Evolutionary conservation across 1,140 invertebrate genomes (phyloP), one percentile per base, ranked within the genome.

Genomic region (Bombus picipes): DNA sequence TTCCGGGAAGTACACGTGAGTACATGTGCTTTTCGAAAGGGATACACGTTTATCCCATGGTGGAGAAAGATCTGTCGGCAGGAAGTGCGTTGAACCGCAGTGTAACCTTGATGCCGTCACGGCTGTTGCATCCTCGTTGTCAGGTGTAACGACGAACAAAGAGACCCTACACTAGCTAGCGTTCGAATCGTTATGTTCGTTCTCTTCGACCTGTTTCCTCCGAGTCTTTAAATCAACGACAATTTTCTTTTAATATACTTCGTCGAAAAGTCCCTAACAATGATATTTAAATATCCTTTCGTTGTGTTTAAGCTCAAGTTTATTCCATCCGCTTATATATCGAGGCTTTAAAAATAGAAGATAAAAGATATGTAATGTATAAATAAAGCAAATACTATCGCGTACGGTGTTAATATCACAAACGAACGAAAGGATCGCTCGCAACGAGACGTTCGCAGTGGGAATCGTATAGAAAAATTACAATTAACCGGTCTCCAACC

Each of bases 71-170:
- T 93, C 82, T 83, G 88, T 91, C 87, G 92, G 91, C 88, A 83
- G 89, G 89, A 92, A 94, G 94, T 94, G 93, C 94, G 93, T 95
- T 95, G 94, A 95, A 95, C 94, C 94, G 88, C 87, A 86, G 84
- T 81, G 88, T 93, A 95, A 94, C 94, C 94, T 95, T 95, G 94
- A 85, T 92, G 87, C 88, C 94, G 93, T 94, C 94, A 94, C 93
- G 94, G 92, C 92, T 91, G 88, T 89, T 93, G 92, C 91, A 92
- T 92, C 91, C 90, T 88, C 90, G 90, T 91, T 92, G 92, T 94
- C 94, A 94, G 94, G 94, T 95, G 92, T 92, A 94, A 87, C 88
- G 79, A 76, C 73, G 47, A 83, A 65, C 59, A 66, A 77, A 90
- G 87, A 88, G 88, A 90, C 43, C 62, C 89, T 89, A 59, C 72